Conservation (phyloP, 2,797 vertebrate genomes). For the Syngnathus acus region DNA sequence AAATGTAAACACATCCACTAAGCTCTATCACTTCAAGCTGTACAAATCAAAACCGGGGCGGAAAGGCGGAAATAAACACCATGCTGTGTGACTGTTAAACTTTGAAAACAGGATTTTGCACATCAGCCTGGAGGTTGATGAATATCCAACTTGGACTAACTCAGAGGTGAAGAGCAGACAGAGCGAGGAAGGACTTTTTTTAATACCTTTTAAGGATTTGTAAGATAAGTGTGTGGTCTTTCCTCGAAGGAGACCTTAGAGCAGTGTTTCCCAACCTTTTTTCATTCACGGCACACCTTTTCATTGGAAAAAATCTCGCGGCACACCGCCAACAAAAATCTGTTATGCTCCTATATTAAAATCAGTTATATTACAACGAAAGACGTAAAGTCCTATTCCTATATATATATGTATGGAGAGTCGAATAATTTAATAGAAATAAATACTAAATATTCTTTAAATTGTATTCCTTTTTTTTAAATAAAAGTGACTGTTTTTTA, state of each 20-base stretch:
- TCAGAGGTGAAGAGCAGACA: constrained; percentile 31
- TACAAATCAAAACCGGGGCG: constrained; percentile 55
- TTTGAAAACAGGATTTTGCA: constrained; percentile 32
- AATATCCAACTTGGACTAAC: constrained; percentile 21
- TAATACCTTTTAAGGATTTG: constrained; percentile 72
- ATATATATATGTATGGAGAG: too few relatives aligned
- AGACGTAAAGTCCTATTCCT: too few relatives aligned
- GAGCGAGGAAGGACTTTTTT: constrained; percentile 38
- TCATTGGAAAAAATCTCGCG: too few relatives aligned
- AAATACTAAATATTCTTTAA: too few relatives aligned
- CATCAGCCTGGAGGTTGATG: constrained; percentile 30
- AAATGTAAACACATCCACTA: constrained; percentile 65
- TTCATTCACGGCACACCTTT: too few relatives aligned
- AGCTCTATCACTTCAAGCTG: constrained; percentile 60
- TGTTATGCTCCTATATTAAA: too few relatives aligned
- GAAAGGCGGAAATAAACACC: constrained; percentile 43
- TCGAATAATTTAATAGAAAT: too few relatives aligned
- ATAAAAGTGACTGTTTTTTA: too few relatives aligned
- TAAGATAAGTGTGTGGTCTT: constrained; percentile 58
- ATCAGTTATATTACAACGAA: too few relatives aligned
- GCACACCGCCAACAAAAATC: too few relatives aligned
- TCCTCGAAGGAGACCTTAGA: constrained; percentile 43
- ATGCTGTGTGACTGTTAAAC: constrained; percentile 39
- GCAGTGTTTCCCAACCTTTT: too few relatives aligned
- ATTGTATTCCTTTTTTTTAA: too few relatives aligned